Conservation (phyloP, 2,113 vertebrate species). For the Gallinago undulata region DNA sequence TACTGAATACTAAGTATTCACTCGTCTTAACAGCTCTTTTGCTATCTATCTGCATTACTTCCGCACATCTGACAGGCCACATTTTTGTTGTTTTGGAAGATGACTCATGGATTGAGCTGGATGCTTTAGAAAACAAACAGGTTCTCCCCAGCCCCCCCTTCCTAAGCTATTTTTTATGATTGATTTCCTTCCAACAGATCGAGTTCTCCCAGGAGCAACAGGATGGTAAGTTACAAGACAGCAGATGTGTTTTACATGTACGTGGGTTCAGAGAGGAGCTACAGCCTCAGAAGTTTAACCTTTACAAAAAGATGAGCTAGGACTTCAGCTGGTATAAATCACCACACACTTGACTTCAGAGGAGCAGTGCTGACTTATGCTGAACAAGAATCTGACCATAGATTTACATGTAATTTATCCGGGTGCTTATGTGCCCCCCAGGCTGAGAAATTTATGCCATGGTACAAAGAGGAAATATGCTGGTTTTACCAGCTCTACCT, state of each 20-base stretch:
- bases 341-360: background rate
- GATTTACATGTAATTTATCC: background rate
- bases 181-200: conserved; percentile 84
- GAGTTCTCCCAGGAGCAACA: conserved; percentile 83
- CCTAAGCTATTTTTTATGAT: conserved; percentile 76
- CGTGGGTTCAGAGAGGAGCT: background rate
- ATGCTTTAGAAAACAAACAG: conserved; percentile 60
- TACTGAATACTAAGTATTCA: background rate
- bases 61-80: conserved; percentile 53
- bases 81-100: conserved; percentile 66
- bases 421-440: background rate
- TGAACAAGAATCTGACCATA: background rate
- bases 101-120: conserved; percentile 67
- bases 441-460: background rate
- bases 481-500: background rate
- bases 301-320: background rate
- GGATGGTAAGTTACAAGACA: conserved; percentile 80
- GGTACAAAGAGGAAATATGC: background rate
- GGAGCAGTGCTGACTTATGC: background rate
- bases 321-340: background rate
- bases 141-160: conserved; percentile 46
- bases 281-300: background rate
- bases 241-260: background rate
- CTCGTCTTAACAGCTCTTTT: conserved; percentile 36
- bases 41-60: conserved; percentile 50